These are phyloP conservation scores for Neoitamus cyanurus DNA, from an alignment of 2,888 invertebrate genomes.

Conservation along the genomic window DNA sequence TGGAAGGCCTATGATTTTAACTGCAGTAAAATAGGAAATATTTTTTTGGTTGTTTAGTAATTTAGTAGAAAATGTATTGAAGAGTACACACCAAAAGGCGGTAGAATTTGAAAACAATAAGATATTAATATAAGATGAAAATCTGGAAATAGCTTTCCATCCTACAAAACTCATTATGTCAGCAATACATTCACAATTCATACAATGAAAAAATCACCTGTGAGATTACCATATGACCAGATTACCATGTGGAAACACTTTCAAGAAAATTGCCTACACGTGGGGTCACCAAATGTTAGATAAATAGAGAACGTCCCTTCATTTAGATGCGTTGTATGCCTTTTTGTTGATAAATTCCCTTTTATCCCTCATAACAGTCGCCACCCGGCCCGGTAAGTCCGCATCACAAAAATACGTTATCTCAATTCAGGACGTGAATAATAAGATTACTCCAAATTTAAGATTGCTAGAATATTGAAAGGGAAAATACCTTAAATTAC, in stretches of 20 bases:
- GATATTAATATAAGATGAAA: no score
- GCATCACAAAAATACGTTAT: not conserved
- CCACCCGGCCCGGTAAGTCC: not conserved
- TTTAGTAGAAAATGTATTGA: no score
- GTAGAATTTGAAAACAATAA: no score
- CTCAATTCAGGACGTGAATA: no score
- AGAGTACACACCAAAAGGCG: no score
- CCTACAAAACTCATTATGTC: not conserved
- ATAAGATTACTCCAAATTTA: not conserved
- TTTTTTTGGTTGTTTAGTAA: no score
- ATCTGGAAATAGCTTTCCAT: not conserved
- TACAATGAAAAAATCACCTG: not conserved
- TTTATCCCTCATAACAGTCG: not conserved
- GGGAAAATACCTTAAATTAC: no score
- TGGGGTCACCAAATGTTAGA: not conserved
- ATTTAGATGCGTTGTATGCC: not conserved
- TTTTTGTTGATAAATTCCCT: not conserved
- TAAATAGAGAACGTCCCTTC: not conserved
- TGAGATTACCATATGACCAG: not conserved
- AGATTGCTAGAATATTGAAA: no score
- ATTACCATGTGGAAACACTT: not conserved
- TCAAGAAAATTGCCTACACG: not conserved
- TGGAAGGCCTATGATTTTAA: no score
- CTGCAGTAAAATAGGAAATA: no score
- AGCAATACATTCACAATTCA: not conserved